A percentile compares a stretch with the other conserved stretches of the same genome.
These are phyloP conservation scores for Leiothrix lutea DNA, from an alignment of 2,113 vertebrate species.

Conservation along the genomic window DNA sequence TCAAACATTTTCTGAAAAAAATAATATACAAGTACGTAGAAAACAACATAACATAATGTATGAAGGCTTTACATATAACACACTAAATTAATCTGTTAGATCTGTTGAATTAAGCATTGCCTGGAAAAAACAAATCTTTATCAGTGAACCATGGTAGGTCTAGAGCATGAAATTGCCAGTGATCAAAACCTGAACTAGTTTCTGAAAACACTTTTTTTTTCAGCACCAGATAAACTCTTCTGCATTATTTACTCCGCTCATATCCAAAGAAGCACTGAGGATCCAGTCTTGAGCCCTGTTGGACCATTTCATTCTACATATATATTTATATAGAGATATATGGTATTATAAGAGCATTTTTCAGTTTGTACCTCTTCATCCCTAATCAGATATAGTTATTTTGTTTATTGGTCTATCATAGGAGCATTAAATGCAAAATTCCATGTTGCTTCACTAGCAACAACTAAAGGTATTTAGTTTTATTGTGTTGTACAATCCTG, in stretches of 20 bases:
- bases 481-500: not conserved
- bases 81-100: not conserved
- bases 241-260: not conserved
- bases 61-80: not conserved
- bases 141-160: not conserved
- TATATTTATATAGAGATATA: not conserved
- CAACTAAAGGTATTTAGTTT: not conserved
- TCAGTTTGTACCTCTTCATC: not conserved
- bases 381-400: not conserved
- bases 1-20: not conserved
- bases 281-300: not conserved
- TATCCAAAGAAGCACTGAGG: not conserved
- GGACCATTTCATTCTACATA: not conserved
- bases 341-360: not conserved
- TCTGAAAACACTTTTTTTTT: not conserved
- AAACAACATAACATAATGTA: not conserved
- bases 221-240: not conserved
- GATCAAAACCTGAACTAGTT: not conserved
- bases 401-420: not conserved
- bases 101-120: not conserved
- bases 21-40: fast-evolving
- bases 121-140: not conserved
- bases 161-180: not conserved
- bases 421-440: not conserved
- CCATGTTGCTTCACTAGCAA: not conserved